Conservation (phyloP, 2,888 invertebrate genomes). For the Phrixothrix hirtus region DNA sequence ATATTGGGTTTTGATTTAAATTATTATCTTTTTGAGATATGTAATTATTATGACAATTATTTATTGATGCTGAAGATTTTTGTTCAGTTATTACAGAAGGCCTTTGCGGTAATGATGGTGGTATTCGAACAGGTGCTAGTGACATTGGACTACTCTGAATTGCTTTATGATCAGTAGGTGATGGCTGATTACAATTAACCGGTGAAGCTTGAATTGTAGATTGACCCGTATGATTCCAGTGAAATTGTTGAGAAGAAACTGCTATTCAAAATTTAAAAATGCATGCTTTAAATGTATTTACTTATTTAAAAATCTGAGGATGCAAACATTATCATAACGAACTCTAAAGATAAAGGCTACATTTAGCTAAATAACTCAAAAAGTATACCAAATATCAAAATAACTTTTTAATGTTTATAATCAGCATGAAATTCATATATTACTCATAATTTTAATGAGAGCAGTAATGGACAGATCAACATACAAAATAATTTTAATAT, state of each 20-base stretch:
- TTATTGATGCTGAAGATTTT: constrained; percentile 44
- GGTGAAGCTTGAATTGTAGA: constrained; percentile 32
- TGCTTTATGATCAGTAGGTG: constrained; percentile 40
- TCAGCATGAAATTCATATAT: too few species aligned
- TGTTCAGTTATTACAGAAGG: constrained; percentile 51
- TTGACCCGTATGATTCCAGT: constrained; percentile 47
- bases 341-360: too few species aligned
- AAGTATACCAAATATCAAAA: too few species aligned
- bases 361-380: too few species aligned
- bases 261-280: constrained; percentile 27
- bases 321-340: too few species aligned
- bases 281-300: neutral
- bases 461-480: too few species aligned
- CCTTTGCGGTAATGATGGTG: constrained; percentile 39
- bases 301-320: too few species aligned
- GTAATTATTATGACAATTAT: constrained; percentile 36
- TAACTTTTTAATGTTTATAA: too few species aligned
- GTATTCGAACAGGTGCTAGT: constrained; percentile 32
- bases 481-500: too few species aligned
- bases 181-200: constrained; percentile 30
- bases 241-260: constrained; percentile 36
- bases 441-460: too few species aligned
- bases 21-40: constrained; percentile 35
- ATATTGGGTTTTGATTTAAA: constrained; percentile 26
- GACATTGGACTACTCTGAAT: constrained; percentile 46